A percentile compares a stretch with the other conserved stretches of the same genome.
These are phyloP conservation scores for Eupelmus urozonus DNA, from an alignment of 2,888 invertebrate genomes.

Conservation along the genomic window DNA sequence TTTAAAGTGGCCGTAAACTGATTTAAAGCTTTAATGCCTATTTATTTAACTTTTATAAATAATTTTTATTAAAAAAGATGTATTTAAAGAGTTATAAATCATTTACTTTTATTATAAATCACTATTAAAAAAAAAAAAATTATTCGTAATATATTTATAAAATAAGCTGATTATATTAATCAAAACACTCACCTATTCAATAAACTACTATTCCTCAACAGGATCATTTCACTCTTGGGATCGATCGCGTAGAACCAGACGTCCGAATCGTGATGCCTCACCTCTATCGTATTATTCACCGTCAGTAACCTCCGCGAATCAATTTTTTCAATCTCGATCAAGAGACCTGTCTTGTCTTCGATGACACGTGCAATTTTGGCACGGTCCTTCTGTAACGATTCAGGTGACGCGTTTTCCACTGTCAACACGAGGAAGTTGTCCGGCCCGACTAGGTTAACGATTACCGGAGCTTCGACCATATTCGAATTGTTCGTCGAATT, in stretches of 20 bases:
- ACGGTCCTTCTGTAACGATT: slow-evolving; percentile 81
- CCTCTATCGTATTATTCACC: slow-evolving; percentile 86
- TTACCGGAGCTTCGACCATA: slow-evolving; percentile 82
- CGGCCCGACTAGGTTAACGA: slow-evolving; percentile 88
- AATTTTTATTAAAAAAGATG: too few relatives aligned
- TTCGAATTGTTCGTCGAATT: slow-evolving; percentile 82
- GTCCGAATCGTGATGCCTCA: slow-evolving; percentile 85
- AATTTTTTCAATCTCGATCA: slow-evolving; percentile 91
- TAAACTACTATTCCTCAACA: slow-evolving; percentile 84
- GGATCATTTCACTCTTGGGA: slow-evolving; percentile 86
- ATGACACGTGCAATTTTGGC: slow-evolving; percentile 81
- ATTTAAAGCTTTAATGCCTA: too few relatives aligned
- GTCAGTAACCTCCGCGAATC: slow-evolving; percentile 86
- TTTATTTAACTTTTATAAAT: too few relatives aligned
- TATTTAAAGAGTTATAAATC: too few relatives aligned
- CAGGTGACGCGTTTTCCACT: slow-evolving; percentile 86
- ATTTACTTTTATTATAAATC: background rate
- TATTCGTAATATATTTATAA: too few relatives aligned
- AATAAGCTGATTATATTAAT: too few relatives aligned
- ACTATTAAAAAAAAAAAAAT: background rate
- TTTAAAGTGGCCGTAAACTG: too few relatives aligned
- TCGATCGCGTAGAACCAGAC: slow-evolving; percentile 93
- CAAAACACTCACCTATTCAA: slow-evolving; percentile 82
- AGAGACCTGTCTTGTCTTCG: slow-evolving; percentile 85
- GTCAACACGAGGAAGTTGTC: slow-evolving; percentile 88